Evolutionary conservation across 2,797 vertebrate species (phyloP).

Genomic region (Loris lydekkerianus): DNA sequence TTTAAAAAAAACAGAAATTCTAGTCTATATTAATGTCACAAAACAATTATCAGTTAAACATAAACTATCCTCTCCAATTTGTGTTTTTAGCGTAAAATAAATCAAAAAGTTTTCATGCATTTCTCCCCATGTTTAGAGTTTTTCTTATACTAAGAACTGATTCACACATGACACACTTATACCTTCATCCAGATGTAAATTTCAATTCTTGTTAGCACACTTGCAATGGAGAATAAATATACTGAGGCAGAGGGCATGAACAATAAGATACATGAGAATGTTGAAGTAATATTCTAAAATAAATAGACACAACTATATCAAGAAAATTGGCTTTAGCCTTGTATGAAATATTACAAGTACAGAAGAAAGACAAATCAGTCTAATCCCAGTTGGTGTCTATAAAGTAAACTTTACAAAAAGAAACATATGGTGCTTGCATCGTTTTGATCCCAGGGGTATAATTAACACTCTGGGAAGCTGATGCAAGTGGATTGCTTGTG

Average conservation of each 20-base stretch:
- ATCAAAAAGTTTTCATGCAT: background rate
- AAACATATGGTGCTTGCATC: background rate
- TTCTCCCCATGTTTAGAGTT: background rate
- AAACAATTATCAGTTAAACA: background rate
- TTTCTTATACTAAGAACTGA: background rate
- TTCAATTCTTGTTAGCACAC: background rate
- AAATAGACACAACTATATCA: constrained; percentile 26
- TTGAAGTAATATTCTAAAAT: constrained; percentile 47
- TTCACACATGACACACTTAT: background rate
- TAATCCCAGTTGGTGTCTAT: background rate
- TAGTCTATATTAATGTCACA: background rate
- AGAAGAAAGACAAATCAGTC: background rate
- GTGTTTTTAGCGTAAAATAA: constrained; percentile 1
- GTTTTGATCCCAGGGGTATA: background rate
- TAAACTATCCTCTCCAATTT: background rate
- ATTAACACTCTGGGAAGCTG: too few species aligned
- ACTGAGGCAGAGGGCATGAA: background rate
- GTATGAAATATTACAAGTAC: background rate
- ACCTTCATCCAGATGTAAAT: background rate
- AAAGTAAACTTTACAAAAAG: constrained; percentile 37
- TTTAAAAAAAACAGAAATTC: background rate
- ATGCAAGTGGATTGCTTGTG: too few species aligned
- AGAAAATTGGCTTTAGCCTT: constrained; percentile 7
- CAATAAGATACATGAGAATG: background rate
- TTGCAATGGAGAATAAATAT: background rate